These are phyloP conservation scores for Ctenosaura bakeri DNA, from an alignment of 2,797 vertebrate species.

Conservation along the genomic window DNA sequence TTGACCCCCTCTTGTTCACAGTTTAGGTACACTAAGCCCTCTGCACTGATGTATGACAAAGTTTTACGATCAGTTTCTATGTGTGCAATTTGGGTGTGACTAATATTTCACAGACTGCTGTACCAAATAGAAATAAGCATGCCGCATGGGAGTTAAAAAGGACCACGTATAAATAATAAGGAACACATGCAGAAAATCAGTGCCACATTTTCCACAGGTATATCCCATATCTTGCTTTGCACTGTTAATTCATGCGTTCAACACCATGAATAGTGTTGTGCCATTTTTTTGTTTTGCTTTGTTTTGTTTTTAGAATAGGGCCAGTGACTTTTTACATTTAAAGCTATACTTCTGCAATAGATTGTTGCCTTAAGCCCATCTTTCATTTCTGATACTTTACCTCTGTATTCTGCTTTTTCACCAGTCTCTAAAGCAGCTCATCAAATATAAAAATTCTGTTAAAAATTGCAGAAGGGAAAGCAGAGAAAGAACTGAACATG, in stretches of 20 bases:
- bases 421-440: neutral
- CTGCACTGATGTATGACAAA: neutral
- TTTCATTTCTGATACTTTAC: neutral
- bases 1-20: neutral
- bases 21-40: neutral
- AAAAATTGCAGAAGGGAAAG: neutral
- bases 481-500: neutral
- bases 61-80: neutral
- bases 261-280: too few species aligned
- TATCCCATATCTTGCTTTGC: neutral
- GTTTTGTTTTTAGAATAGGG: neutral
- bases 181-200: neutral
- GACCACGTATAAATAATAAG: neutral
- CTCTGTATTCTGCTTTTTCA: neutral
- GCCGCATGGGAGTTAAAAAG: neutral
- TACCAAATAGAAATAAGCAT: neutral
- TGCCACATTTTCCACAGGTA: neutral
- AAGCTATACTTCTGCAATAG: neutral
- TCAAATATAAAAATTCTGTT: neutral
- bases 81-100: conserved; percentile 2
- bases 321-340: neutral
- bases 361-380: neutral
- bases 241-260: neutral
- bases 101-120: neutral
- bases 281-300: too few species aligned